Base-by-base conservation (phyloP, 2,888 invertebrate species). In the Eupithecia exiguata region DNA sequence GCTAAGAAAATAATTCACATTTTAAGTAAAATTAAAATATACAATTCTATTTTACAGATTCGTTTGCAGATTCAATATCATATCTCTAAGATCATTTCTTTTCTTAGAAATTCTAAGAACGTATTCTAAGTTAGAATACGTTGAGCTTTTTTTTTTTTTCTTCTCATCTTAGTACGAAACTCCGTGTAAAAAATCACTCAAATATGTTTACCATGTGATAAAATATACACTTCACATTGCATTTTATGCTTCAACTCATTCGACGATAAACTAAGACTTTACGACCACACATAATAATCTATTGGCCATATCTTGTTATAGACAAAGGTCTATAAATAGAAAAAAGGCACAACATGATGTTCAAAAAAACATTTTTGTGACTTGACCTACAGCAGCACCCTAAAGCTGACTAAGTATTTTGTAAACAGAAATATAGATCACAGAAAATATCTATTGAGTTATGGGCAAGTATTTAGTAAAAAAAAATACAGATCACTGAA, bases 191-290 rank as follows among this genome's bases (percentile, higher is more conserved):
- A n/a, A n/a, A 21, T 58, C 25, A 12, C 25, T 58, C 5, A 25
- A 58, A 58, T 14, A 25, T 62, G 9, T 30, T 62, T 53, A 53
- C 0, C 5, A 61, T 16, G 61, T 9, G 30, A 84, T 84, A 85
- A 91, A 90, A 92, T 89, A 62, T n/a, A 30, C 12, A 62, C 25
- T 69, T 5, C 5, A 53, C 58, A n/a, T 14, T 66, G 66, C 71
- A 71, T 67, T 58, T 58, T 9, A 71, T 43, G 71, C 66, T 67
- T 61, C 7, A 69, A 16, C 16, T 40, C 30, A 21, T 46, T 46
- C 18, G 18, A n/a, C n/a, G 4, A 53, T 21, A 65, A 65, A 40
- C 68, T 69, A 40, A 35, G 38, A 62, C 30, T 25, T 30, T 67
- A n/a, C n/a, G 38, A 38, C 53, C 53, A 21, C 38, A 30, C 53